Evolutionary conservation across 2,797 vertebrate species (phyloP), one percentile per base, ranked within the genome.

Genomic region (Champsocephalus esox): DNA sequence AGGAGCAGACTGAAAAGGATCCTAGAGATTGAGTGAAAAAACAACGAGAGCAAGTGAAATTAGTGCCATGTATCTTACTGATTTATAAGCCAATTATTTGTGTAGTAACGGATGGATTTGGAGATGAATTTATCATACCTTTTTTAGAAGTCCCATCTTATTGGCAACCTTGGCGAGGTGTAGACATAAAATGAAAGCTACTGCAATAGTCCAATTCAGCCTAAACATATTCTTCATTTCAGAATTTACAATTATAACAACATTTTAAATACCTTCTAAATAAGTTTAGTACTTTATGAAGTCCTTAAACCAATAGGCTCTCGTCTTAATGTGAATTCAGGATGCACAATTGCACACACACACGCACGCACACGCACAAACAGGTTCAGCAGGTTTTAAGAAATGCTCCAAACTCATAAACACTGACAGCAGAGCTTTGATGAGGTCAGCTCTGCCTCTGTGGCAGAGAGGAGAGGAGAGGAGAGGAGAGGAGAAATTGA

Each of bases 1-100:
- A 65, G 66, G 57, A 51, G 74, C 81, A 55, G 59, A 77, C 44
- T 73, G 67, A 86, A 86, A 85, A 59, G 48, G 61, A 93, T 88
- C 83, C 64, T 84, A 58, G 3, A 81, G 79, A 88, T 84, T 59
- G 41, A 68, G 34, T 21, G 32, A 21, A 43, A 69, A 73, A 76
- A 56, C 55, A 68, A 63, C 28, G 17, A 41, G 58, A 44, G 44
- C 57, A 16, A 70, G 56, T 78, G 61, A 49, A 58, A 52, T 45
- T 59, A 9, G n/a, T 69, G 12, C 2, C 63, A 41, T 24, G 24
- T 45, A 19, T 74, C 50, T 73, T 34, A 43, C 10, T 61, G 56
- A 16, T 45, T 48, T 28, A 13, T 19, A 63, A 62, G 14, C 24
- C 32, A 51, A 55, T 19, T 21, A 5, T 52, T 17, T 65, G 13